phyloP scores from a whole-genome alignment of 1,140 invertebrate genomes.

The Neodiprion lecontei region DNA sequence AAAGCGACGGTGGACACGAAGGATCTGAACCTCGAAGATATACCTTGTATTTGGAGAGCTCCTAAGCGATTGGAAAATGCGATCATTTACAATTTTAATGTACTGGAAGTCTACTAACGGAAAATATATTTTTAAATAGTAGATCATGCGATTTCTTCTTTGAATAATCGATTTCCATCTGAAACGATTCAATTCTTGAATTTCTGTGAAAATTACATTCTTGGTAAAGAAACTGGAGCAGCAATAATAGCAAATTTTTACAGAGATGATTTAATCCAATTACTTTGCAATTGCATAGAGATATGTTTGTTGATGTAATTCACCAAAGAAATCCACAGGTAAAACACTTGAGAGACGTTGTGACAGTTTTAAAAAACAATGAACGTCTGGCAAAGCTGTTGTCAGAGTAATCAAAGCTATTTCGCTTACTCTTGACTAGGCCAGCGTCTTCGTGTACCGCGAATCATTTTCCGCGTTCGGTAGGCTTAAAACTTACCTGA shows the following conservation, averaged over 20 bases:
- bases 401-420: constrained; percentile 16
- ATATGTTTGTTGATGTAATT: neutral
- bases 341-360: neutral
- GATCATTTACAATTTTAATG: neutral
- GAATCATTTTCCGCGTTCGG: constrained; percentile 25
- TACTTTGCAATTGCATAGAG: neutral
- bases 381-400: neutral
- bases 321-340: neutral
- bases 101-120: neutral
- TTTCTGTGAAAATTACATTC: neutral
- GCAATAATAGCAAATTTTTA: neutral
- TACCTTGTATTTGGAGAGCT: constrained; percentile 13
- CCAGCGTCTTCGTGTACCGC: constrained; percentile 31
- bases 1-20: constrained; percentile 8
- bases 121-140: neutral
- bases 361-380: neutral
- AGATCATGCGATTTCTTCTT: neutral
- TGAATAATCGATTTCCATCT: neutral
- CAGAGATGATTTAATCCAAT: neutral
- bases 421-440: constrained; percentile 22
- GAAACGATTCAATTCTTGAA: neutral
- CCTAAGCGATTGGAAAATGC: constrained; percentile 21
- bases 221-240: neutral
- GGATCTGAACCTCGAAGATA: constrained; percentile 9
- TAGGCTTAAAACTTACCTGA: constrained; percentile 28